Evolutionary conservation across 92 coral and sea anemone species (phyloP).

Genomic region (Bergia puertoricense): DNA sequence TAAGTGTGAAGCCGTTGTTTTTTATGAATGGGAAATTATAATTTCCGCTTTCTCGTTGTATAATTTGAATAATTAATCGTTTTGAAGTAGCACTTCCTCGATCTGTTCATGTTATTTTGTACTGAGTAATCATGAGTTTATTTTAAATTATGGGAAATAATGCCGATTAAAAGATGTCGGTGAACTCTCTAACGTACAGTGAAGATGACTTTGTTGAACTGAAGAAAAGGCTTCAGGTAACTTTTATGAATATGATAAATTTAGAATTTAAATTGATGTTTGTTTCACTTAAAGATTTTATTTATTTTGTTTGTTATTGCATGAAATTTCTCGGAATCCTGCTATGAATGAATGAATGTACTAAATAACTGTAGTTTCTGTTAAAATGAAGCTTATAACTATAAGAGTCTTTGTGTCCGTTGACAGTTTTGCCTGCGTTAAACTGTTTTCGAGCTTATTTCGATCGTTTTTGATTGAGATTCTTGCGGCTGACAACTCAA

Average conservation of each 20-base stretch:
- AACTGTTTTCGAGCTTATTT: not conserved
- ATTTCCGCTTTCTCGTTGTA: constrained; percentile 4
- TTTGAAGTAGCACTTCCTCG: constrained; percentile 5
- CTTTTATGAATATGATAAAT: too few species aligned
- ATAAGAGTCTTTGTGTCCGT: not conserved
- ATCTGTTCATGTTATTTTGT: not conserved
- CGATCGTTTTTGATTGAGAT: constrained; percentile 33
- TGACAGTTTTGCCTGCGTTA: not conserved
- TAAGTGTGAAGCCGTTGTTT: not conserved
- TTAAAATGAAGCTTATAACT: not conserved
- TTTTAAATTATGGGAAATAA: not conserved
- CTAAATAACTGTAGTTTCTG: not conserved
- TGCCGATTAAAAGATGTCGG: constrained; percentile 27
- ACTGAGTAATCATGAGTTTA: not conserved
- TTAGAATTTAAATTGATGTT: not conserved
- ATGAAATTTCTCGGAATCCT: not conserved
- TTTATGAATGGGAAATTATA: not conserved
- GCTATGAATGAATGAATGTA: not conserved
- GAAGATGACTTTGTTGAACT: constrained; percentile 39
- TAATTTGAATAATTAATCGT: constrained; percentile 34
- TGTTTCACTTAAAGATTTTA: constrained; percentile 3
- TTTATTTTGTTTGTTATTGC: not conserved
- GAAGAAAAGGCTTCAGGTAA: constrained; percentile 46
- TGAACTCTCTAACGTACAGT: constrained; percentile 19
- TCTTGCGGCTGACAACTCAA: not conserved